phyloP scores from a whole-genome alignment of 2,888 invertebrate species.

The Atherix ibis region DNA sequence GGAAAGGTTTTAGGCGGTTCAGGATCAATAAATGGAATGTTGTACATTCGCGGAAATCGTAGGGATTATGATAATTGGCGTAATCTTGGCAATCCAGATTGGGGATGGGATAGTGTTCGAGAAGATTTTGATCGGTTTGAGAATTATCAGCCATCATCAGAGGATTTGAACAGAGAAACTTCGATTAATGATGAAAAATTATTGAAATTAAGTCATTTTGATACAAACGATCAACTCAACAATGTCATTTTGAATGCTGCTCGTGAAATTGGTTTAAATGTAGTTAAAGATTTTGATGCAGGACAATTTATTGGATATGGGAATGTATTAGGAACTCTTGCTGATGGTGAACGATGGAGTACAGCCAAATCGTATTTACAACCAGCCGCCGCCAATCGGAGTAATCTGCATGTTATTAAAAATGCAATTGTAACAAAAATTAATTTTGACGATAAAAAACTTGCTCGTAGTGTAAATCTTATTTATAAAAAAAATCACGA shows the following conservation, averaged over 20 bases:
- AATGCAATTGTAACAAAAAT: slow-evolving; percentile 13
- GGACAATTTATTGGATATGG: slow-evolving; percentile 54
- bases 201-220: slow-evolving; percentile 51
- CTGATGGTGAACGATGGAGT: slow-evolving; percentile 58
- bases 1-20: slow-evolving; percentile 61
- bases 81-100: slow-evolving; percentile 46
- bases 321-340: slow-evolving; percentile 51
- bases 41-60: slow-evolving; percentile 62
- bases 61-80: slow-evolving; percentile 67
- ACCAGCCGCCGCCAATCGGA: slow-evolving; percentile 9
- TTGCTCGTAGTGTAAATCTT: slow-evolving; percentile 6
- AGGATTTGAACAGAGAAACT: slow-evolving; percentile 45
- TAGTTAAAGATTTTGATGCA: slow-evolving; percentile 53
- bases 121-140: slow-evolving; percentile 72
- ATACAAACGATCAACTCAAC: slow-evolving; percentile 44
- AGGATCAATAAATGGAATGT: slow-evolving; percentile 68
- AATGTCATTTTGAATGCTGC: slow-evolving; percentile 49
- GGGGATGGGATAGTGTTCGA: slow-evolving; percentile 53
- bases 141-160: slow-evolving; percentile 43
- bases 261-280: slow-evolving; percentile 40
- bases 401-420: slow-evolving; percentile 19
- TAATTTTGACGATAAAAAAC: slow-evolving; percentile 4
- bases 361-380: slow-evolving; percentile 56
- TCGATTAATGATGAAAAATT: too few relatives aligned
- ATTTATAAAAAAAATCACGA: slow-evolving; percentile 4